Percentiles rank a stretch among this genome's conserved stretches.
Conservation (phyloP, 2,113 vertebrate species). For the Maccullochella peelii region DNA sequence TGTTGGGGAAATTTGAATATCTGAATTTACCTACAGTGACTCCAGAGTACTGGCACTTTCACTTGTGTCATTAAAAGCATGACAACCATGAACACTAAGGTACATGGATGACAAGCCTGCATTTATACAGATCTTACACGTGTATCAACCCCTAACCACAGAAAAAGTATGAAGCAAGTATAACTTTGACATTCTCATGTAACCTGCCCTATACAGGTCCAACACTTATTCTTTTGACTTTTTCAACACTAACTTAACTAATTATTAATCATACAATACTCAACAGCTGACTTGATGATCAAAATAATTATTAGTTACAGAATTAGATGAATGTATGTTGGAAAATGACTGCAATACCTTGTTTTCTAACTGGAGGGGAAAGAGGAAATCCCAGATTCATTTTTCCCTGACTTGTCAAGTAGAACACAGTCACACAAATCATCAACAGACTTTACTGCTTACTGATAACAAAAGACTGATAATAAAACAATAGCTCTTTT, state of each 20-base stretch:
- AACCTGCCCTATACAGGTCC: background rate
- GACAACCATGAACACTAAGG: background rate
- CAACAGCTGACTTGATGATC: background rate
- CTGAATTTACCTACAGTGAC: background rate
- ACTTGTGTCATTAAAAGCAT: background rate
- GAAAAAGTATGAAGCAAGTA: background rate
- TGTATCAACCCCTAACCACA: background rate
- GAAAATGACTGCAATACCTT: background rate
- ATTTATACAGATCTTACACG: background rate
- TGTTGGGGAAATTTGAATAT: constrained; percentile 3
- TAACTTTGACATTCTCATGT: background rate
- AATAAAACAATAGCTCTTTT: constrained; percentile 11
- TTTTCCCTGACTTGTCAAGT: constrained; percentile 1
- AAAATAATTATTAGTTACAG: background rate
- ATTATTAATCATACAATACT: background rate
- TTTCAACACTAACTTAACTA: background rate
- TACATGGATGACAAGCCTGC: background rate
- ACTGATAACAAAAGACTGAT: constrained; percentile 36
- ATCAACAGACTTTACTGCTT: constrained; percentile 34
- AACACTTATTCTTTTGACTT: background rate
- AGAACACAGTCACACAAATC: constrained; percentile 33
- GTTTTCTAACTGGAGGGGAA: background rate
- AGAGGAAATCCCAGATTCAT: constrained; percentile 20
- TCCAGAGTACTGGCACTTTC: background rate
- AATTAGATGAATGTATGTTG: background rate